Percentiles rank a stretch among this genome's conserved stretches.
phyloP scores from a whole-genome alignment of 1,140 invertebrate genomes.

The Ceratina calcarata region DNA sequence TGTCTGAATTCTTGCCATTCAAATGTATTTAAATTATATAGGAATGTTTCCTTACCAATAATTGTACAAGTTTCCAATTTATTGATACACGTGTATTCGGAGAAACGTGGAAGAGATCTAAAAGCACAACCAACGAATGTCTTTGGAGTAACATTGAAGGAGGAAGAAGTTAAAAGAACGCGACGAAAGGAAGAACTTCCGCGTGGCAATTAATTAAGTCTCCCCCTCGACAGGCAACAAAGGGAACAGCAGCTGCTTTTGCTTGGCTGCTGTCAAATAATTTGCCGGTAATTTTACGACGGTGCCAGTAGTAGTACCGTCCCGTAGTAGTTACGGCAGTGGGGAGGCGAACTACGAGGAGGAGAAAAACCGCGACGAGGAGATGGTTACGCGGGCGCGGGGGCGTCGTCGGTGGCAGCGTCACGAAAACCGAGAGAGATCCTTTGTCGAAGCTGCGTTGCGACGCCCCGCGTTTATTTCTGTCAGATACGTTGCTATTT shows the following conservation, averaged over 20 bases:
- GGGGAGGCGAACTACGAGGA: too few relatives aligned
- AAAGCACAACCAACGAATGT: too few relatives aligned
- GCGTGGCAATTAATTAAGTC: conserved; percentile 1
- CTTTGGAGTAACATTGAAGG: too few relatives aligned
- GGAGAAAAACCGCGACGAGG: neutral
- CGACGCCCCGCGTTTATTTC: conserved; percentile 55
- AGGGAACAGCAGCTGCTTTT: neutral
- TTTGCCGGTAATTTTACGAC: conserved; percentile 38
- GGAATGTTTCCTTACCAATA: too few relatives aligned
- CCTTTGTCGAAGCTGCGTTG: conserved; percentile 42
- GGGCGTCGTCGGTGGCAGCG: neutral
- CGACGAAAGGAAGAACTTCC: neutral
- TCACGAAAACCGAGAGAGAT: conserved; percentile 32
- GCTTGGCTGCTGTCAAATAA: conserved; percentile 16
- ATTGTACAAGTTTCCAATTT: too few relatives aligned
- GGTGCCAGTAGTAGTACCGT: neutral
- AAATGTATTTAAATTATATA: too few relatives aligned
- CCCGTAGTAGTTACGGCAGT: too few relatives aligned
- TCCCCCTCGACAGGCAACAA: neutral
- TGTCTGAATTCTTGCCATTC: too few relatives aligned
- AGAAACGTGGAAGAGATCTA: too few relatives aligned
- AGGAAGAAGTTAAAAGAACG: neutral
- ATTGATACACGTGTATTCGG: too few relatives aligned
- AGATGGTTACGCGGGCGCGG: neutral
- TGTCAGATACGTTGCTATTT: conserved; percentile 53